Evolutionary conservation across 2,797 vertebrate species (phyloP).

Genomic region (Notolabrus celidotus): DNA sequence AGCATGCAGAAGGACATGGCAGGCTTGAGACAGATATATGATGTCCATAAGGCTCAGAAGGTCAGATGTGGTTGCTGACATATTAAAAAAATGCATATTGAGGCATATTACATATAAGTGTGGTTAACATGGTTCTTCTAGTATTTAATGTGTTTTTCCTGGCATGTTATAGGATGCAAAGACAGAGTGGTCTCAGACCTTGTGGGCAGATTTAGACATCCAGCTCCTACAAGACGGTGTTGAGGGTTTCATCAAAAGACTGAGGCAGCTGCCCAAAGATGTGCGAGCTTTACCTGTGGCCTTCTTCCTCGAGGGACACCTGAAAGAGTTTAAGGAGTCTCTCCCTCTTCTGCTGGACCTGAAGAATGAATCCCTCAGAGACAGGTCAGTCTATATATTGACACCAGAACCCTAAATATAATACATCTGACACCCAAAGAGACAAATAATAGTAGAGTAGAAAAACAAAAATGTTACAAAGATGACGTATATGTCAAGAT

Average conservation of each 20-base stretch:
- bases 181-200: slow-evolving; percentile 93
- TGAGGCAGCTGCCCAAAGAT: slow-evolving; percentile 88
- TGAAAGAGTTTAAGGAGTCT: slow-evolving; percentile 96
- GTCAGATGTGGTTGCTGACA: slow-evolving; percentile 70
- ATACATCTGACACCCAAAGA: slow-evolving; percentile 5
- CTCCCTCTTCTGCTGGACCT: slow-evolving; percentile 93
- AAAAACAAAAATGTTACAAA: slow-evolving; percentile 4
- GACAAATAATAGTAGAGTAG: not conserved
- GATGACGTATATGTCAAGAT: not conserved
- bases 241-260: slow-evolving; percentile 87
- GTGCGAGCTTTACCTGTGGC: slow-evolving; percentile 86
- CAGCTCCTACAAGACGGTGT: slow-evolving; percentile 92
- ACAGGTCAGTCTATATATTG: slow-evolving; percentile 84
- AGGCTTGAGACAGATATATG: slow-evolving; percentile 88
- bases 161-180: slow-evolving; percentile 86
- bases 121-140: not conserved
- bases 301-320: slow-evolving; percentile 87
- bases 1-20: slow-evolving; percentile 91
- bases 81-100: not conserved
- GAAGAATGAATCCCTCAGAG: slow-evolving; percentile 94
- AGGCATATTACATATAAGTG: slow-evolving; percentile 9
- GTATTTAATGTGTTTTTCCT: slow-evolving; percentile 20
- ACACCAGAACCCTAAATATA: not conserved
- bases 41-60: slow-evolving; percentile 88
- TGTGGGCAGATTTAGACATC: slow-evolving; percentile 94